phyloP scores from a whole-genome alignment of 1,140 invertebrate genomes.

The Plodia interpunctella region DNA sequence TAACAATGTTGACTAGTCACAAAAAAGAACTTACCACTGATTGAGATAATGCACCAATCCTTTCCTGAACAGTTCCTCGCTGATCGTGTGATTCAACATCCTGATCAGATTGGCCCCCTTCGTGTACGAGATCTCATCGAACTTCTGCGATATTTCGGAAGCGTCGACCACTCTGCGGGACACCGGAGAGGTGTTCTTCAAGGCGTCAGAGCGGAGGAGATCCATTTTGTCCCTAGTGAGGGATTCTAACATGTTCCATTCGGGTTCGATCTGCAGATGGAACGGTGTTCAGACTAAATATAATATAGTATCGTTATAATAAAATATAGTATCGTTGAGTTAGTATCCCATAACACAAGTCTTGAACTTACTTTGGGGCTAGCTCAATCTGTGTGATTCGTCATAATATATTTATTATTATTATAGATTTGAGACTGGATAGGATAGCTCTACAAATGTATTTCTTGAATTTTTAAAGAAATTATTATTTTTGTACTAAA shows the following conservation, averaged over 20 bases:
- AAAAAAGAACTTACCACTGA: slow-evolving; percentile 58
- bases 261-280: slow-evolving; percentile 76
- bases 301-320: too few relatives aligned
- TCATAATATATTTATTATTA: too few relatives aligned
- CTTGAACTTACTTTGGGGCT: too few relatives aligned
- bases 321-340: too few relatives aligned
- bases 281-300: too few relatives aligned
- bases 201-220: slow-evolving; percentile 84
- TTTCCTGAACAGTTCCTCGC: slow-evolving; percentile 81
- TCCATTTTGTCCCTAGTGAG: slow-evolving; percentile 86
- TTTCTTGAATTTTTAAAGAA: too few relatives aligned
- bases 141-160: slow-evolving; percentile 87
- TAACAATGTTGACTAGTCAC: neutral
- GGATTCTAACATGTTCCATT: slow-evolving; percentile 86
- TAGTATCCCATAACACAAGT: too few relatives aligned
- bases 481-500: too few relatives aligned
- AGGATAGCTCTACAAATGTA: too few relatives aligned
- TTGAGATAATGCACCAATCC: slow-evolving; percentile 81
- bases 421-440: too few relatives aligned
- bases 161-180: slow-evolving; percentile 83
- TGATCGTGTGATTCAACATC: slow-evolving; percentile 89
- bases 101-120: slow-evolving; percentile 90
- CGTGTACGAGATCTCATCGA: slow-evolving; percentile 90
- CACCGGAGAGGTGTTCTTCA: slow-evolving; percentile 85
- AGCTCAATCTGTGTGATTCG: too few relatives aligned